A percentile compares a stretch with the other conserved stretches of the same genome.
Conservation (phyloP, 2,888 invertebrate species). For the Stenichneumon culpator region DNA sequence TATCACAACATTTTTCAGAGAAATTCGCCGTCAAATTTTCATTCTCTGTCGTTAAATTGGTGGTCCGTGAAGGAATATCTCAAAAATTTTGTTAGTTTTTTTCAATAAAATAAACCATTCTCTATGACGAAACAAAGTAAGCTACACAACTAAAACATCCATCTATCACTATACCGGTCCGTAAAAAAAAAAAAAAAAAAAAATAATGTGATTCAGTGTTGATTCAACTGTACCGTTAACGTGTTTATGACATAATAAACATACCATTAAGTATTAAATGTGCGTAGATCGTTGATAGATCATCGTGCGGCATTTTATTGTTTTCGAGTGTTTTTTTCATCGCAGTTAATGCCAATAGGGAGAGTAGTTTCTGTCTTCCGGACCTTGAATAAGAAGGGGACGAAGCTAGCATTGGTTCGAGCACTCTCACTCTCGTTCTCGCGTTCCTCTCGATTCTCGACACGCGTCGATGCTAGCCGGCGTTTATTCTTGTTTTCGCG, state of each 20-base stretch:
- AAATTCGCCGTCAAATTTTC: too few relatives aligned
- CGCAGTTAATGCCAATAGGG: neutral
- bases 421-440: slow-evolving; percentile 3
- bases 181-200: neutral
- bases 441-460: slow-evolving; percentile 37
- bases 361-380: slow-evolving; percentile 27
- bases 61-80: too few relatives aligned
- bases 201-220: neutral
- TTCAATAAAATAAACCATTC: neutral
- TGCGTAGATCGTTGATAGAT: neutral
- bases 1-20: too few relatives aligned
- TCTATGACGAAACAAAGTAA: neutral
- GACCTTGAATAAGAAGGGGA: slow-evolving; percentile 39
- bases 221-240: neutral
- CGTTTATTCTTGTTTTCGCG: slow-evolving; percentile 56
- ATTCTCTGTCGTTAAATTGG: too few relatives aligned
- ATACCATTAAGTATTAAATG: neutral
- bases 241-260: neutral
- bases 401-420: slow-evolving; percentile 26
- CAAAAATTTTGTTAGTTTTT: too few relatives aligned
- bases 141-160: neutral
- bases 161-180: neutral
- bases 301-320: neutral
- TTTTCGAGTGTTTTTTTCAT: neutral
- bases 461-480: slow-evolving; percentile 37